Evolutionary conservation across 1,140 invertebrate genomes (phyloP), one percentile per base, ranked within the genome.

Genomic region (Apis laboriosa): DNA sequence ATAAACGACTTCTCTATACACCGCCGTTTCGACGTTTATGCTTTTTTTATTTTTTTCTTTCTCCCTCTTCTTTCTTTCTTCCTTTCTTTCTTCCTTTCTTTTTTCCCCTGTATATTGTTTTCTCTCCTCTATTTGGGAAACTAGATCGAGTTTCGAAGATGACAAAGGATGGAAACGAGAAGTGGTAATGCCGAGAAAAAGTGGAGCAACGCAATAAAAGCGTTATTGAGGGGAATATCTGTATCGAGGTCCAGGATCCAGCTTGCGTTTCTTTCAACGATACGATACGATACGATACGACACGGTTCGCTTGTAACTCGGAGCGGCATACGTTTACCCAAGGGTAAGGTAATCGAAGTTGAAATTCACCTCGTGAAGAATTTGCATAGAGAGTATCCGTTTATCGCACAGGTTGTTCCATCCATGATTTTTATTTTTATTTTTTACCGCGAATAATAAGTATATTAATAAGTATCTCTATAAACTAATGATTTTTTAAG

Each of bases 1-100:
- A 83, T 83, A 83, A 83, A 83, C 75, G 58, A 83, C 49, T 49
- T 56, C 63, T 56, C 63, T 70, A 83, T 43, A 56, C 58, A 51
- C 67, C 67, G 51, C 63, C 56, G 15, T 77, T 63, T 68, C 80
- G 64, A 71, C 70, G 34, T 83, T 83, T 63, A 66, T 72, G 58
- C 17, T 51, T 83, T 24, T 78, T 58, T 49, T 4, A 7, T 19
- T 56, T 75, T 34, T 51, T 21, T 19, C 9, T 9, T 7, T 13
- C 0, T 13, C 2, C 8, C n/a, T 63, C 11, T 17, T 24, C 13
- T 15, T 56, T 56, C 61, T 63, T 5, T 56, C 28, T 53, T 17
- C 0, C n/a, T 56, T 56, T 15, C 5, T 19, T 15, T 17, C 4
- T 9, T 55, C 15, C 15, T 63, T 24, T 34, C 2, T 34, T 34